Percentiles rank a stretch among this genome's conserved stretches.
phyloP scores from a whole-genome alignment of 2,797 vertebrate species.

The Heliangelus exortis region DNA sequence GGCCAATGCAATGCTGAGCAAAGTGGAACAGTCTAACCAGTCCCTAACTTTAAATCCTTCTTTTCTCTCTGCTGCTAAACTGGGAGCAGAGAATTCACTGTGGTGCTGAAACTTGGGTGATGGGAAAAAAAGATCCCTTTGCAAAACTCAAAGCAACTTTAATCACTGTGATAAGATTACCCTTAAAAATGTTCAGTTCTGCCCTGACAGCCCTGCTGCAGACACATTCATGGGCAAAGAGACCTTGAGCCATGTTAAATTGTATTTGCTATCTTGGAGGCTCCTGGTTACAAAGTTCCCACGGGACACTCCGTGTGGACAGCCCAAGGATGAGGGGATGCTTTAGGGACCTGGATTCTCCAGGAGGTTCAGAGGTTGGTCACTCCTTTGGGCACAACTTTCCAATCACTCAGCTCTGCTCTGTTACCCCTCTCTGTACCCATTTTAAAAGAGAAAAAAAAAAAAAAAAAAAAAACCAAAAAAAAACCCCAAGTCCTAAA shows the following conservation, averaged over 20 bases:
- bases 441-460: not conserved
- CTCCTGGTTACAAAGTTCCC: constrained; percentile 25
- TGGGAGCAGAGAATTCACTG: not conserved
- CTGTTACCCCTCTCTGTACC: not conserved
- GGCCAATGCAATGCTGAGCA: not conserved
- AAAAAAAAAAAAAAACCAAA: no score
- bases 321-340: constrained; percentile 9
- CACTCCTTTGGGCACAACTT: not conserved
- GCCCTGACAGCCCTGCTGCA: not conserved
- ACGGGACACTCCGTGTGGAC: fast-evolving
- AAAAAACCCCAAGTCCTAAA: not conserved
- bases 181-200: not conserved
- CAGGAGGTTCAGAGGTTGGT: fast-evolving
- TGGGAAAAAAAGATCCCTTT: not conserved
- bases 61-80: not conserved
- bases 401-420: not conserved
- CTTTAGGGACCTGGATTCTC: not conserved
- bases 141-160: constrained; percentile 32
- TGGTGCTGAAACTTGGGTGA: not conserved
- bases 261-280: not conserved
- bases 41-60: not conserved
- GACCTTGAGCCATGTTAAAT: constrained; percentile 2
- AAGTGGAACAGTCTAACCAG: not conserved
- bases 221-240: not conserved
- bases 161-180: constrained; percentile 56